Evolutionary conservation across 2,888 invertebrate species (phyloP).

Genomic region (Trilocha varians): DNA sequence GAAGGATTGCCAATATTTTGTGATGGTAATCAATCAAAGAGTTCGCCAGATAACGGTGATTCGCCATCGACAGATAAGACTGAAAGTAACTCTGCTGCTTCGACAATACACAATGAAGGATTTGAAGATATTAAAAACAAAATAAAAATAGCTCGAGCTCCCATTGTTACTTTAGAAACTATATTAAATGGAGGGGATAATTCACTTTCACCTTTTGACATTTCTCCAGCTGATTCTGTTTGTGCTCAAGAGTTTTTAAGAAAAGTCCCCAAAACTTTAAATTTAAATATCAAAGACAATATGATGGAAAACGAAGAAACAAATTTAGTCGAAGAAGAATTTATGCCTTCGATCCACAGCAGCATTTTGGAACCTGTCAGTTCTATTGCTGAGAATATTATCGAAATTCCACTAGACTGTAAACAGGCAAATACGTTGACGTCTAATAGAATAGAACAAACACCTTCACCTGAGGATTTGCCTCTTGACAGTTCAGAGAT

Average conservation of each 20-base stretch:
- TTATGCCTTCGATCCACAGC: slow-evolving; percentile 75
- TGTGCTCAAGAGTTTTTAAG: slow-evolving; percentile 28
- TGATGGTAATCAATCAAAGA: slow-evolving; percentile 55
- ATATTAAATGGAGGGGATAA: slow-evolving; percentile 34
- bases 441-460: slow-evolving; percentile 78
- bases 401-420: slow-evolving; percentile 69
- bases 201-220: slow-evolving; percentile 18
- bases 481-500: slow-evolving; percentile 84
- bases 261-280: slow-evolving; percentile 33
- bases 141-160: slow-evolving; percentile 17
- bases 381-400: slow-evolving; percentile 65
- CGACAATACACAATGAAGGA: slow-evolving; percentile 64
- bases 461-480: slow-evolving; percentile 88
- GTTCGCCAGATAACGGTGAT: slow-evolving; percentile 63
- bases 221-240: slow-evolving; percentile 13
- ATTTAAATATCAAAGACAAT: slow-evolving; percentile 20
- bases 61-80: slow-evolving; percentile 74
- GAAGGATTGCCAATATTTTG: slow-evolving; percentile 74
- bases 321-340: slow-evolving; percentile 71
- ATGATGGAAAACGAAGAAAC: slow-evolving; percentile 32
- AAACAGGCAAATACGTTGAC: slow-evolving; percentile 53
- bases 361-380: slow-evolving; percentile 74
- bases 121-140: slow-evolving; percentile 39
- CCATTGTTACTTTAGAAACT: slow-evolving; percentile 39
- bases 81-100: slow-evolving; percentile 67